phyloP scores from a whole-genome alignment of 2,113 vertebrate genomes.

The Scatophagus argus region DNA sequence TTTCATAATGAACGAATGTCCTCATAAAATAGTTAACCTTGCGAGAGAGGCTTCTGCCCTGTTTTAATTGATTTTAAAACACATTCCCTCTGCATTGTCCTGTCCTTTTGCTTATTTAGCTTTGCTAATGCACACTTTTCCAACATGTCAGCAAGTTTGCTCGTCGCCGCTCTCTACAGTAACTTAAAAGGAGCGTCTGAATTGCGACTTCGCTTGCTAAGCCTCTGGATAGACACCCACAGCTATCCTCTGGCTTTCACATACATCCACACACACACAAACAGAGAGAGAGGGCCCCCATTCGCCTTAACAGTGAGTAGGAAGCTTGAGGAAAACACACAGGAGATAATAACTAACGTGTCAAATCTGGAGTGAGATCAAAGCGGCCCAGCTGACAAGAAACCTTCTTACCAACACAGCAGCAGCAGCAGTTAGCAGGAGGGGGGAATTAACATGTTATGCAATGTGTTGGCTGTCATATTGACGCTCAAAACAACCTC shows the following conservation, averaged over 20 bases:
- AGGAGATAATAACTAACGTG: conserved; percentile 56
- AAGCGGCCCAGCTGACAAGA: conserved; percentile 60
- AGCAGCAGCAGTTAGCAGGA: background rate
- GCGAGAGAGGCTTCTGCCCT: background rate
- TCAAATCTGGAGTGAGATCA: conserved; percentile 70
- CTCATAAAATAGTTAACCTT: background rate
- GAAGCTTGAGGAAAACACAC: conserved; percentile 50
- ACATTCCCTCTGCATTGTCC: background rate
- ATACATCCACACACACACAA: background rate
- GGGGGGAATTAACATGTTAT: conserved; percentile 41
- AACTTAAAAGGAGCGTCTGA: conserved; percentile 50
- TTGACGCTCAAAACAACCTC: conserved; percentile 22
- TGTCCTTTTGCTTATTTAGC: conserved; percentile 16
- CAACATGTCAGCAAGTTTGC: conserved; percentile 38
- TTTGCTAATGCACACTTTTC: conserved; percentile 10
- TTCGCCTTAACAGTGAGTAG: conserved; percentile 32
- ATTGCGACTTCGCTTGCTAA: conserved; percentile 48
- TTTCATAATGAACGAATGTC: background rate
- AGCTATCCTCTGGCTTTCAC: conserved; percentile 44
- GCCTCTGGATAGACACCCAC: conserved; percentile 54
- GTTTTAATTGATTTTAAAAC: too few species aligned
- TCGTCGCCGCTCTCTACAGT: conserved; percentile 7
- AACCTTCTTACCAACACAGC: conserved; percentile 24
- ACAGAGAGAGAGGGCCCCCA: background rate
- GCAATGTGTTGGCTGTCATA: conserved; percentile 39